Evolutionary conservation across 1,140 invertebrate species (phyloP).

Genomic region (Armadillidium nasatum): DNA sequence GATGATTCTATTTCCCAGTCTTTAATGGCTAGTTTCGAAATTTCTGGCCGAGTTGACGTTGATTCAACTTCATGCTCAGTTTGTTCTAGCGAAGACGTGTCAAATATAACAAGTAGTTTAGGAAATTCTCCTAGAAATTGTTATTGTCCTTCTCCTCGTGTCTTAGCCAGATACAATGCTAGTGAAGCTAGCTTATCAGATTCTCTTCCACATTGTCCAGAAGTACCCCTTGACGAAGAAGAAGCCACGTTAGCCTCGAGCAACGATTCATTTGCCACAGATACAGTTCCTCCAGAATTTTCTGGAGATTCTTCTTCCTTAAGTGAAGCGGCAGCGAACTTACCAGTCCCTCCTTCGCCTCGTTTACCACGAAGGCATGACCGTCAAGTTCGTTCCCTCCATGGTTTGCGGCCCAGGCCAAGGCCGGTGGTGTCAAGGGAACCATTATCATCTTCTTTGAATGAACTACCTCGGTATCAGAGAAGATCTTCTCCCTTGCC

Average conservation of each 20-base stretch:
- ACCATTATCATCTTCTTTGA: not conserved
- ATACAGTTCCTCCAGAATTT: not conserved
- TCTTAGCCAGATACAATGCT: not conserved
- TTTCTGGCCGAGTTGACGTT: slow-evolving; percentile 40
- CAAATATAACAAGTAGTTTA: not conserved
- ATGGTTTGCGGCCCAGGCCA: not conserved
- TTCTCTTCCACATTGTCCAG: not conserved
- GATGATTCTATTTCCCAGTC: slow-evolving; percentile 41
- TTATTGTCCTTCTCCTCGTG: not conserved
- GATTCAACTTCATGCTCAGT: slow-evolving; percentile 44
- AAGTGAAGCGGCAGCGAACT: not conserved
- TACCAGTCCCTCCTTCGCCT: not conserved
- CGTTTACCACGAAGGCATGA: not conserved
- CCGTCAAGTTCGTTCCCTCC: not conserved
- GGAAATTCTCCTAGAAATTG: not conserved
- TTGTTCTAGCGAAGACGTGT: slow-evolving; percentile 33
- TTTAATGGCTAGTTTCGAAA: slow-evolving; percentile 42
- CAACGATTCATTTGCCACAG: not conserved
- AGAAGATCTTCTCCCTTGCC: not conserved
- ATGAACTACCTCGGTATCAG: not conserved
- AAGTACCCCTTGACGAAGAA: not conserved
- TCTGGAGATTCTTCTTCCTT: not conserved
- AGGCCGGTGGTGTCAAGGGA: not conserved
- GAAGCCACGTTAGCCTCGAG: slow-evolving; percentile 4
- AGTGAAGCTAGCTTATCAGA: not conserved